Evolutionary conservation across 2,113 vertebrate genomes (phyloP), one percentile per base, ranked within the genome.

Genomic region (Deroptyus accipitrinus): DNA sequence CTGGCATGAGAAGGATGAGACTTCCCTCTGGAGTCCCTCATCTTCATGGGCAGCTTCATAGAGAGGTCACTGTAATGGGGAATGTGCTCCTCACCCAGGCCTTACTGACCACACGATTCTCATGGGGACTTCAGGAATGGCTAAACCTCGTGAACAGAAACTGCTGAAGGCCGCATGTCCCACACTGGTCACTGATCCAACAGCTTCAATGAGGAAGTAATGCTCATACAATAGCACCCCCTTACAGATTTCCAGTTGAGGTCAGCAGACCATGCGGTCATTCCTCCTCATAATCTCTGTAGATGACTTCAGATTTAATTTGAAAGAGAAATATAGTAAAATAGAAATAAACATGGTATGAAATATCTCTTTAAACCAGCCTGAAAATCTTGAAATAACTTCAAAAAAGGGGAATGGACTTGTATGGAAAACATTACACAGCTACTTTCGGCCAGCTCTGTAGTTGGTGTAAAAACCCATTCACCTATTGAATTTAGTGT

Each of bases 81-180:
- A 91, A 64, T 17, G 18, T 7, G 28, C 31, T 14, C 17, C 33
- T 24, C 18, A n/a, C 9, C 28, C 87, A 73, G 52, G 63, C 41
- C 41, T 92, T 44, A 64, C 27, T 68, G 66, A 68, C 14, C 28
- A 28, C 37, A 20, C 0, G 0, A 51, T 20, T 61, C 37, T 52
- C 2, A 0, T 0, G 6, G 18, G 23, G 64, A 42, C 59, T 78
- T 82, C 51, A 68, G 46, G 23, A 67, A 51, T 3, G 49, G 51
- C 30, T 59, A 39, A 80, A 79, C 17, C 39, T 64, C 0, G 0
- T 22, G 7, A 70, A 59, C 0, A 6, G 49, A 66, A 54, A 52
- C 2, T 39, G n/a, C 39, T 66, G 42, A 20, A 17, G 39, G 28
- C 11, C 3, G 3, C 30, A 61, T 0, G 1, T 7, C 37, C 54